Evolutionary conservation across 2,113 vertebrate genomes (phyloP).

Genomic region (Jaculus jaculus): DNA sequence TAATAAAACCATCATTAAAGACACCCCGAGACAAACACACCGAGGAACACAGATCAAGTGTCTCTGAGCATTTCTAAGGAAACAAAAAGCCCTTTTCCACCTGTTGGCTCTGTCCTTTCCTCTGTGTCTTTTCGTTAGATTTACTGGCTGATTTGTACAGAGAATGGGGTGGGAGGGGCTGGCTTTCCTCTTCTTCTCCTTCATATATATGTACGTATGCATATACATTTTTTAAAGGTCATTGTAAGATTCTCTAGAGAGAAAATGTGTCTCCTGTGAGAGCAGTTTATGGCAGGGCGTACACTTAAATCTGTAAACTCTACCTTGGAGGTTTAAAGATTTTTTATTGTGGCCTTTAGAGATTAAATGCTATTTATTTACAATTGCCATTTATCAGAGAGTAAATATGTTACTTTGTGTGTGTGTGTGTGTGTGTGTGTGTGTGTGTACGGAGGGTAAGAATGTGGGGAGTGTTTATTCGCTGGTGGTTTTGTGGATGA

Average conservation of each 20-base stretch:
- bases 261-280: slow-evolving; percentile 69
- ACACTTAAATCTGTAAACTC: slow-evolving; percentile 47
- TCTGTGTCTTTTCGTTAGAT: slow-evolving; percentile 72
- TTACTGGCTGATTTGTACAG: slow-evolving; percentile 74
- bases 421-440: too few species aligned
- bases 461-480: slow-evolving; percentile 65
- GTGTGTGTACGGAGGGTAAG: slow-evolving; percentile 57
- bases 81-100: slow-evolving; percentile 82
- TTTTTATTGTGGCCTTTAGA: slow-evolving; percentile 75
- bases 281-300: slow-evolving; percentile 28
- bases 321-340: slow-evolving; percentile 69
- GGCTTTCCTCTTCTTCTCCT: slow-evolving; percentile 64
- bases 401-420: slow-evolving; percentile 71
- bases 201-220: background rate
- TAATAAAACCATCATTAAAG: slow-evolving; percentile 68
- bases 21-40: slow-evolving; percentile 52
- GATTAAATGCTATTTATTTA: slow-evolving; percentile 82
- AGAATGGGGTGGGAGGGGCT: slow-evolving; percentile 74
- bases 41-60: slow-evolving; percentile 61
- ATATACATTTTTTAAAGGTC: slow-evolving; percentile 28
- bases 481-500: slow-evolving; percentile 80
- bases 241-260: slow-evolving; percentile 60
- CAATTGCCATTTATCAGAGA: slow-evolving; percentile 79
- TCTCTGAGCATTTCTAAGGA: slow-evolving; percentile 58
- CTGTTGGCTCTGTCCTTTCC: slow-evolving; percentile 85